Conservation (phyloP, 2,113 vertebrate species). For the Eretmodus cyanostictus region DNA sequence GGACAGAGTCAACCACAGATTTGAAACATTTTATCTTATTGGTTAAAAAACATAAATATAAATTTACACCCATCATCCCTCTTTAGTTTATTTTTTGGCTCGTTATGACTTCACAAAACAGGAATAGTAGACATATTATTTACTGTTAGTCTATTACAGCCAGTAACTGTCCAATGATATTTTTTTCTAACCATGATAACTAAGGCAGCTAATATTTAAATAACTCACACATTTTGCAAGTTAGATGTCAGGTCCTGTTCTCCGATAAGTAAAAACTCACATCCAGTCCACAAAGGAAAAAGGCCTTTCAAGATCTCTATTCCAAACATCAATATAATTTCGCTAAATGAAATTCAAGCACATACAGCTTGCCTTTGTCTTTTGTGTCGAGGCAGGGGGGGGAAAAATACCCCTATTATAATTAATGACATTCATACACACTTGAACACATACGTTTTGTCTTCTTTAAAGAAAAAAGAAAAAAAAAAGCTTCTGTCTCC, state of each 20-base stretch:
- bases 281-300: not conserved
- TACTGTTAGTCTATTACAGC: not conserved
- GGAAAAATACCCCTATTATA: not conserved
- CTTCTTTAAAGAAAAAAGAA: not conserved
- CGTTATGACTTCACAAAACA: not conserved
- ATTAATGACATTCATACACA: slow-evolving; percentile 16
- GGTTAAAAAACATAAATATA: not conserved
- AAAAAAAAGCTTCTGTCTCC: not conserved
- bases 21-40: not conserved
- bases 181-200: not conserved
- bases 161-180: not conserved
- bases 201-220: slow-evolving; percentile 28
- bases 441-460: slow-evolving; percentile 29
- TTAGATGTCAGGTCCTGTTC: slow-evolving; percentile 30
- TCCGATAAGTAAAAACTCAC: not conserved
- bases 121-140: not conserved
- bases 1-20: not conserved
- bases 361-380: not conserved
- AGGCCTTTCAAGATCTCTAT: not conserved
- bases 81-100: not conserved
- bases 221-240: slow-evolving; percentile 16
- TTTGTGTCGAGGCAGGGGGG: not conserved
- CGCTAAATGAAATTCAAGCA: slow-evolving; percentile 10
- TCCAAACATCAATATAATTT: not conserved
- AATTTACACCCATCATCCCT: not conserved